A percentile compares a stretch with the other conserved stretches of the same genome.
Evolutionary conservation across 2,113 vertebrate genomes (phyloP).

Genomic region (Sakesphorus luctuosus): DNA sequence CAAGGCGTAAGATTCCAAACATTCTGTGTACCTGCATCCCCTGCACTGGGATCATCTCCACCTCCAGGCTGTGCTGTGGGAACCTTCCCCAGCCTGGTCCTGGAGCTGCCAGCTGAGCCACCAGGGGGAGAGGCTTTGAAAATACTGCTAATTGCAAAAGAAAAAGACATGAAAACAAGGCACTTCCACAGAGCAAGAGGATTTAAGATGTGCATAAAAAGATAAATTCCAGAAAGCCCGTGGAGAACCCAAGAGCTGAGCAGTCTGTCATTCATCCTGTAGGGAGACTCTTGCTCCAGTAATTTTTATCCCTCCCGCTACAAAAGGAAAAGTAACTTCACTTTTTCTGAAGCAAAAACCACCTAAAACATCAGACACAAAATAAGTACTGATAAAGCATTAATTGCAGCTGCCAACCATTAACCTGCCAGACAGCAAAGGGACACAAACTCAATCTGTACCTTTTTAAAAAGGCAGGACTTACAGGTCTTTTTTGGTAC

Average conservation of each 20-base stretch:
- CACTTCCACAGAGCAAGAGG: background rate
- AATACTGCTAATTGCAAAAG: background rate
- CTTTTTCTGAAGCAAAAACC: background rate
- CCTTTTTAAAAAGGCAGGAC: fast-evolving
- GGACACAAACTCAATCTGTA: fast-evolving
- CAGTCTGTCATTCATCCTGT: background rate
- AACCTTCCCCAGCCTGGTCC: background rate
- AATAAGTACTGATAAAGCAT: background rate
- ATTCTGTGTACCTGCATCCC: conserved; percentile 35
- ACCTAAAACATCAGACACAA: background rate
- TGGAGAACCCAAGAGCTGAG: background rate
- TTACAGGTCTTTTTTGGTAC: fast-evolving
- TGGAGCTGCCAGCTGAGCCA: background rate
- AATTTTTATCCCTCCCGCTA: background rate
- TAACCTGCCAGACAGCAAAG: background rate
- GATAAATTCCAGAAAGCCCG: background rate
- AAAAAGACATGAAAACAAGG: background rate
- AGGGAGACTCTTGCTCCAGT: fast-evolving
- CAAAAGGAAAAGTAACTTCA: background rate
- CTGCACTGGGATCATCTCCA: background rate
- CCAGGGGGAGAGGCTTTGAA: conserved; percentile 19
- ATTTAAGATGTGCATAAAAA: background rate
- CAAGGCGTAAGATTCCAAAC: background rate
- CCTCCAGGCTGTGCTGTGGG: background rate
- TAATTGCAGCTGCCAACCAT: background rate